Evolutionary conservation across 2,888 invertebrate species (phyloP), one percentile per base, ranked within the genome.

Genomic region (Pharmacophagus antenor): DNA sequence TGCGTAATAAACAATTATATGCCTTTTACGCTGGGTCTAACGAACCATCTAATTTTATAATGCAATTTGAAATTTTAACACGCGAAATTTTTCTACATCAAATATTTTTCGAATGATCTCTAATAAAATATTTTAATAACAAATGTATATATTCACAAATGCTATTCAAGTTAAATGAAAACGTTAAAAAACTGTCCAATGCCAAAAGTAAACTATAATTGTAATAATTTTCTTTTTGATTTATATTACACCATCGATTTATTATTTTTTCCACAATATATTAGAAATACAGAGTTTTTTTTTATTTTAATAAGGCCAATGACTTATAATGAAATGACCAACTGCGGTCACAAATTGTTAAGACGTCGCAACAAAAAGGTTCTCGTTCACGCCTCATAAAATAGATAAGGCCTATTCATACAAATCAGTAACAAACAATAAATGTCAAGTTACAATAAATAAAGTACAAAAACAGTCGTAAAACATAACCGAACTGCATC

Each of bases 371-470:
- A 61, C 56, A 62, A 63, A 69, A 71, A 70, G 56, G 42, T 65
- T n/a, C 15, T 3, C 23, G 62, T 78, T 80, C 79, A 80, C 80
- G 80, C 73, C 74, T 77, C 72, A 73, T 80, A 65, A 68, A 76
- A 69, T 62, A 65, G 64, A 69, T 64, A 65, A 70, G 62, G 48
- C 46, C 47, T 42, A 62, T 62, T 63, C 51, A 62, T 61, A 66
- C 58, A 67, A 70, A 72, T 67, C 64, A 65, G 62, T 70, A 78
- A 79, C 79, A 79, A 74, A 77, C 73, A 62, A 80, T 81, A 78
- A 81, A 81, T 77, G 80, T 81, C 79, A 76, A 67, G 63, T 52
- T 65, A 67, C 61, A 67, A 74, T 76, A 79, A 80, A 72, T 68
- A 70, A 67, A 63, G 47, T 56, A 66, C 64, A 62, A 70, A 62